phyloP scores from a whole-genome alignment of 2,797 vertebrate genomes.

The Channa striata region DNA sequence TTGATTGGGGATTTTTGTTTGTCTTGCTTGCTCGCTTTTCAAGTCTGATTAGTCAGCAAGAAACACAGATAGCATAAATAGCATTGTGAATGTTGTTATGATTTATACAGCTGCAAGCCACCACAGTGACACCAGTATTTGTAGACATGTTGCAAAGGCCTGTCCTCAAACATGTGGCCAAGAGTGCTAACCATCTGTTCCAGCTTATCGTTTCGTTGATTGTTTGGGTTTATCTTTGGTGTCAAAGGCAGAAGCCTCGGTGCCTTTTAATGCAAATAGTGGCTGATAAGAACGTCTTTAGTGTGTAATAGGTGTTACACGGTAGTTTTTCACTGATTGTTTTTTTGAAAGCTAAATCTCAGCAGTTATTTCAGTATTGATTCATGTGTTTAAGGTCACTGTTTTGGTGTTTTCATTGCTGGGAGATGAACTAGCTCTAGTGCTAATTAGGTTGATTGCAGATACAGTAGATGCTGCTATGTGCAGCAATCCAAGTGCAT shows the following conservation, averaged over 20 bases:
- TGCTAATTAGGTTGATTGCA: slow-evolving; percentile 54
- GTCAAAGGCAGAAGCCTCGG: background rate
- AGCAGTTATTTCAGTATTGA: slow-evolving; percentile 57
- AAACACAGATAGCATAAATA: slow-evolving; percentile 8
- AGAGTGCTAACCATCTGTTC: background rate
- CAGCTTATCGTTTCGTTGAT: background rate
- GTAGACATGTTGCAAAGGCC: background rate
- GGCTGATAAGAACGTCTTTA: slow-evolving; percentile 18
- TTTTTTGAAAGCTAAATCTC: slow-evolving; percentile 57
- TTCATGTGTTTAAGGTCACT: slow-evolving; percentile 44
- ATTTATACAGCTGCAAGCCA: background rate
- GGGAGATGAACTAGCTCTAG: slow-evolving; percentile 38
- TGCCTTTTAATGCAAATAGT: slow-evolving; percentile 10
- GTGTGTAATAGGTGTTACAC: too few species aligned
- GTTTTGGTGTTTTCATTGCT: slow-evolving; percentile 19
- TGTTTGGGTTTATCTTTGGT: slow-evolving; percentile 3
- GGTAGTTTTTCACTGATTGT: slow-evolving; percentile 58
- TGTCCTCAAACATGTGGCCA: background rate
- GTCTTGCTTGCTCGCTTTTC: slow-evolving; percentile 1
- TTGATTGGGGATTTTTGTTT: background rate
- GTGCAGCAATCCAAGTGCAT: background rate
- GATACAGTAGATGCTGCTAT: slow-evolving; percentile 21
- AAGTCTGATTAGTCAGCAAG: slow-evolving; percentile 36
- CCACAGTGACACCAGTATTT: background rate
- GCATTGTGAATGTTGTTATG: background rate